A percentile compares a stretch with the other conserved stretches of the same genome.
phyloP scores from a whole-genome alignment of 2,888 invertebrate genomes.

The Syritta pipiens region DNA sequence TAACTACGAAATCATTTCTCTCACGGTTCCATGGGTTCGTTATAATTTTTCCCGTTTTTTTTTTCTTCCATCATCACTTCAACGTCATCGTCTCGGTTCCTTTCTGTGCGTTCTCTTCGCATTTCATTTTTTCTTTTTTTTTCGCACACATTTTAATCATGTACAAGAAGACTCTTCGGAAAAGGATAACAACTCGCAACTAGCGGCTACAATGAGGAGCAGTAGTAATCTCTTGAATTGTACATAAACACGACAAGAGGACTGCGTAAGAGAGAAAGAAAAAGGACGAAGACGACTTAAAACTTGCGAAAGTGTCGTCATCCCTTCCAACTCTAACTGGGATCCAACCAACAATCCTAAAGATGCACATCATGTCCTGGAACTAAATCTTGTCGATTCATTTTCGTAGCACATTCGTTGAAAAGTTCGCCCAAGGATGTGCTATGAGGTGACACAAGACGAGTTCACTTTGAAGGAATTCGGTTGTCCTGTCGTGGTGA shows the following conservation, averaged over 20 bases:
- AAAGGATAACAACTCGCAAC: constrained; percentile 22
- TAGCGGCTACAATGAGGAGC: too few species aligned
- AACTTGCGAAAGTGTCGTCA: constrained; percentile 31
- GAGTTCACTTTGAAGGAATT: too few species aligned
- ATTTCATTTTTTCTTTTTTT: constrained; percentile 18
- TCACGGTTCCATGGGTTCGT: constrained; percentile 59
- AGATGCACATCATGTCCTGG: constrained; percentile 58
- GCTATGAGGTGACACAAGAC: too few species aligned
- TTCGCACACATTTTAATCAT: constrained; percentile 53
- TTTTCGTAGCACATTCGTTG: constrained; percentile 46
- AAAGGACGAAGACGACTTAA: too few species aligned
- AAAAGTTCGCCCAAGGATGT: constrained; percentile 17
- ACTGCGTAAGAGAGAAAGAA: neutral
- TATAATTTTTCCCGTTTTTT: too few species aligned
- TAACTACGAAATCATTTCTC: constrained; percentile 62
- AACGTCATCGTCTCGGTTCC: too few species aligned
- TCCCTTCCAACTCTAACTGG: constrained; percentile 41
- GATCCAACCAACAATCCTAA: constrained; percentile 54
- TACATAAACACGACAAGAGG: neutral
- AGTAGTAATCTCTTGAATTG: too few species aligned
- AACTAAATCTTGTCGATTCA: constrained; percentile 61
- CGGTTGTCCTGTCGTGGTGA: neutral
- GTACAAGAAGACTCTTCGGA: constrained; percentile 29
- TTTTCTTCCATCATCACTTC: too few species aligned
- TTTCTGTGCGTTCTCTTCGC: too few species aligned